Conservation (phyloP, 2,113 vertebrate genomes). For the Nerophis lumbriciformis region DNA sequence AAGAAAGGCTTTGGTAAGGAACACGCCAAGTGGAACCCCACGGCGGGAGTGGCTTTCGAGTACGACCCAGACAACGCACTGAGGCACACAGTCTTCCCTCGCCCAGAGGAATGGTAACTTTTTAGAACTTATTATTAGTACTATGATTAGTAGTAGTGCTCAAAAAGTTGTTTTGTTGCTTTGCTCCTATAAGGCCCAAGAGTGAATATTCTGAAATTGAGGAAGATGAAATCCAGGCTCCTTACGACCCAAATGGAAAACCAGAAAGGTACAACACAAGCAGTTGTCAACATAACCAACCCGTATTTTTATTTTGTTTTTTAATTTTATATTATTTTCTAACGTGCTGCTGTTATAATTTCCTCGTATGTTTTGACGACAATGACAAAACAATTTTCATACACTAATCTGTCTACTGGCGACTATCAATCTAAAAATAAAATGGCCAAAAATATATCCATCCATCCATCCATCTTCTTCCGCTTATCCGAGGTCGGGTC, state of each 20-base stretch:
- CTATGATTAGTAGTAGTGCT: not conserved
- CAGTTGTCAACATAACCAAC: too few relatives aligned
- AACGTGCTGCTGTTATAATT: too few relatives aligned
- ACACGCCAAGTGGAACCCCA: constrained; percentile 98
- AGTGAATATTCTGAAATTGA: constrained; percentile 97
- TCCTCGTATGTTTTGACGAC: too few relatives aligned
- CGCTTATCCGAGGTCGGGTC: too few relatives aligned
- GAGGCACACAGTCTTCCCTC: constrained; percentile 92
- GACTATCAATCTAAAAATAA: too few relatives aligned
- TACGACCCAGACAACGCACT: constrained; percentile 94
- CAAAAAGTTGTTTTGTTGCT: not conserved
- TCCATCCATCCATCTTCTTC: too few relatives aligned
- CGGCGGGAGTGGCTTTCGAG: constrained; percentile 92
- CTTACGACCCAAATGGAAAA: constrained; percentile 93
- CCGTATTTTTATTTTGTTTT: too few relatives aligned
- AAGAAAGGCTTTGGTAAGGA: constrained; percentile 99
- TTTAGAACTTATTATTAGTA: constrained; percentile 24
- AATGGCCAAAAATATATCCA: too few relatives aligned
- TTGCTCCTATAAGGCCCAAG: constrained; percentile 77
- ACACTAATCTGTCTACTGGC: too few relatives aligned
- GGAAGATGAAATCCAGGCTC: constrained; percentile 90
- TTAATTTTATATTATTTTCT: too few relatives aligned
- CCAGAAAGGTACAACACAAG: constrained; percentile 82
- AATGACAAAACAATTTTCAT: too few relatives aligned
- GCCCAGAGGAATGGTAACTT: constrained; percentile 51